Evolutionary conservation across 2,888 invertebrate genomes (phyloP).

Genomic region (Macroteleia sp.): DNA sequence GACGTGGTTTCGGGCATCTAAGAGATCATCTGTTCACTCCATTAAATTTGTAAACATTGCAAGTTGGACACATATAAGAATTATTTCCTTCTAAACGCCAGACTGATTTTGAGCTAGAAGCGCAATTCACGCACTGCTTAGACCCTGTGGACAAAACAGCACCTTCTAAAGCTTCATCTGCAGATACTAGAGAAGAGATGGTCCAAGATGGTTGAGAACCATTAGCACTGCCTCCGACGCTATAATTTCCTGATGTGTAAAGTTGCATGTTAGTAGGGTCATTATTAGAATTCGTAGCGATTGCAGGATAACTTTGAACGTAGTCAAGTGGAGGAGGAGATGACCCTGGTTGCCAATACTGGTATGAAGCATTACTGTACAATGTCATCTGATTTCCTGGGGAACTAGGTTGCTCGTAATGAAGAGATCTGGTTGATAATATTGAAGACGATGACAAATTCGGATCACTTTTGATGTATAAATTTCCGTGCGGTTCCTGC

Average conservation of each 20-base stretch:
- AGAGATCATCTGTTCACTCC: slow-evolving; percentile 86
- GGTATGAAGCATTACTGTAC: slow-evolving; percentile 86
- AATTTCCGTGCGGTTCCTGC: slow-evolving; percentile 84
- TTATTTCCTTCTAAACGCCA: slow-evolving; percentile 95
- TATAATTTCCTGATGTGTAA: slow-evolving; percentile 76
- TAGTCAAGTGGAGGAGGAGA: slow-evolving; percentile 75
- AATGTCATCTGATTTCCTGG: slow-evolving; percentile 87
- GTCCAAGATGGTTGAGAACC: slow-evolving; percentile 85
- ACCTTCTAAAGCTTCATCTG: slow-evolving; percentile 84
- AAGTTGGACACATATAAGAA: slow-evolving; percentile 94
- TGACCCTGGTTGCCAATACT: slow-evolving; percentile 81
- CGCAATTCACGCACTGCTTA: slow-evolving; percentile 90
- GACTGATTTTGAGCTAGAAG: slow-evolving; percentile 88
- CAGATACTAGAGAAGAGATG: slow-evolving; percentile 83
- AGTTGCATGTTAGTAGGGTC: slow-evolving; percentile 76
- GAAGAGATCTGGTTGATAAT: slow-evolving; percentile 84
- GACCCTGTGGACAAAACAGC: slow-evolving; percentile 85
- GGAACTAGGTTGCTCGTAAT: slow-evolving; percentile 86
- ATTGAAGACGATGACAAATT: slow-evolving; percentile 87
- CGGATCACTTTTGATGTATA: slow-evolving; percentile 88
- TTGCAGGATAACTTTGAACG: slow-evolving; percentile 76
- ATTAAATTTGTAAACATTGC: slow-evolving; percentile 86
- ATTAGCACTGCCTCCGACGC: slow-evolving; percentile 82
- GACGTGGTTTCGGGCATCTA: slow-evolving; percentile 78
- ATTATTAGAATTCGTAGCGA: slow-evolving; percentile 74